phyloP scores from a whole-genome alignment of 1,140 invertebrate genomes.

The Trichonephila clavata region DNA sequence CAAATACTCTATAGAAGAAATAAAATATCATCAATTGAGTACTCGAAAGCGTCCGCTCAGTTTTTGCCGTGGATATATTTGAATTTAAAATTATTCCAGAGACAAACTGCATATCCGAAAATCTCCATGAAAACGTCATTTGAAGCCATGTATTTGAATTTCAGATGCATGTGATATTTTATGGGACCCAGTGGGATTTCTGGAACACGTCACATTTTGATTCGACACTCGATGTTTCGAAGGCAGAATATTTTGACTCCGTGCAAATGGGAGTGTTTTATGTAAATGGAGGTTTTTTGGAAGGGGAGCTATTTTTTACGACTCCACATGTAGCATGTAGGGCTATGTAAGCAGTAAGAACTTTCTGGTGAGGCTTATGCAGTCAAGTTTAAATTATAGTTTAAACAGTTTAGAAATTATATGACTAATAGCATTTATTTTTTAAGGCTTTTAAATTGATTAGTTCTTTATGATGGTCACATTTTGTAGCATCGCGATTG shows the following conservation, averaged over 20 bases:
- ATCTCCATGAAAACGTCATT: conserved; percentile 55
- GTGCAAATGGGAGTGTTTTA: not conserved
- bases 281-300: not conserved
- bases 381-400: too few relatives aligned
- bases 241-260: not conserved
- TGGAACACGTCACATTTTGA: conserved; percentile 24
- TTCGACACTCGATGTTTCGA: not conserved
- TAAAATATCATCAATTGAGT: conserved; percentile 48
- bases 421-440: too few relatives aligned
- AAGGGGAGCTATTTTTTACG: not conserved
- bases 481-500: too few relatives aligned
- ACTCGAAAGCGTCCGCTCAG: not conserved
- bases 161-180: conserved; percentile 14
- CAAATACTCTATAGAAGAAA: conserved; percentile 10
- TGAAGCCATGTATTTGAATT: conserved; percentile 44
- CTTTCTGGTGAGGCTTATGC: too few relatives aligned
- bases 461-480: too few relatives aligned
- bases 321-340: too few relatives aligned
- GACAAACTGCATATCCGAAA: not conserved
- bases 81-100: conserved; percentile 40
- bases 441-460: too few relatives aligned
- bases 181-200: not conserved
- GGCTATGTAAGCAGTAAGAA: too few relatives aligned
- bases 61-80: conserved; percentile 33
- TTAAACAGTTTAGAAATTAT: too few relatives aligned